A percentile compares a stretch with the other conserved stretches of the same genome.
Conservation (phyloP, 2,888 invertebrate species). For the Pasiphila rectangulata region DNA sequence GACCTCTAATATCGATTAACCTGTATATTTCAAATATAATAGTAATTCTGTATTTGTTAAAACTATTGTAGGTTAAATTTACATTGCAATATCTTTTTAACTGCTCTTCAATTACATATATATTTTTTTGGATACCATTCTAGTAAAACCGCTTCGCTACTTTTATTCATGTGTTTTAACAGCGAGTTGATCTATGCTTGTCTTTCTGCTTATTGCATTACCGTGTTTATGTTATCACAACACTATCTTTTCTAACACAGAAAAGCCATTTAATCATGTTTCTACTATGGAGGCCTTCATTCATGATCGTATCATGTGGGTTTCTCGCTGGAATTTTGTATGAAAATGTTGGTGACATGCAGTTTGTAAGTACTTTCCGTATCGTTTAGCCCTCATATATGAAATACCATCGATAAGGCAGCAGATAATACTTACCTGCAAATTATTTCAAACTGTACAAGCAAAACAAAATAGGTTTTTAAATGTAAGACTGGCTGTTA, state of each 20-base stretch:
- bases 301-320: not conserved
- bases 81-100: no score
- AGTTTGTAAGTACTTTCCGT: not conserved
- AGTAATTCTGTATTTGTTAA: no score
- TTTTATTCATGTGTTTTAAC: no score
- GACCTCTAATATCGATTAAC: no score
- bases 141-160: not conserved
- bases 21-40: no score
- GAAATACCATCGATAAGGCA: not conserved
- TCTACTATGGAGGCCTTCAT: slow-evolving; percentile 1
- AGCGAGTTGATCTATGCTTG: not conserved
- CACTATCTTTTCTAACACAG: slow-evolving; percentile 30
- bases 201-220: slow-evolving; percentile 11
- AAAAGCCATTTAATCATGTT: slow-evolving; percentile 36
- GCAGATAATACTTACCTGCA: no score
- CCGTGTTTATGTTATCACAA: slow-evolving; percentile 17
- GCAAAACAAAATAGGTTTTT: no score
- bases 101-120: no score
- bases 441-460: not conserved
- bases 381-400: not conserved
- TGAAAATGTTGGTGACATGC: not conserved
- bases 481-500: no score
- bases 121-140: no score
- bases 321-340: not conserved
- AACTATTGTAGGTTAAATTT: no score